Base-by-base conservation (phyloP, 53 echinoderm and acorn worm genomes). In the Echinometra lucunter region DNA sequence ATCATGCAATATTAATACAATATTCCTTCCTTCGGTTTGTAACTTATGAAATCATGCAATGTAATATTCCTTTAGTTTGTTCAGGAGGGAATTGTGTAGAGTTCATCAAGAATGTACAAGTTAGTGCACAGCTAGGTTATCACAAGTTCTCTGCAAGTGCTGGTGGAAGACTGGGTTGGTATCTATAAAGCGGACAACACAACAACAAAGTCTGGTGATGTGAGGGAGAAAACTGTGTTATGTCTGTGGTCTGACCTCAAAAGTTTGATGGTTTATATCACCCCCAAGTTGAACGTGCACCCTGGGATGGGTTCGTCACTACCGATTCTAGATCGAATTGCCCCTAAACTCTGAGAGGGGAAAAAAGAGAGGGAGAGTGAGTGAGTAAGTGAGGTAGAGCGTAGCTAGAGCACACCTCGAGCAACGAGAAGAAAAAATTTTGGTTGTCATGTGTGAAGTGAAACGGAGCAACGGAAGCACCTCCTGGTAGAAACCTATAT, bases 261-360 rank as follows among this genome's bases (percentile, higher is more conserved):
- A 63, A 45, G 13, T 85, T 85, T 85, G 85, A 85, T 30, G 85
- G 85, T 49, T 85, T 47, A n/a, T 49, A 85, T 85, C 85, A 16
- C 85, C 85, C n/a, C 85, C 47, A 30, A 85, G 85, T 58, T 60
- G 60, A 89, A 89, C 21, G 63, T 38, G 89, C 60, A 89, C 89
- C 89, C 17, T 60, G 89, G 89, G 89, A 60, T 3, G 40, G 58
- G 35, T 89, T 89, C 89, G 58, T 60, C 58, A 89, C 60, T 63
- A 60, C 89, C 49, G 49, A 34, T 3, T 11, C 85, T 45, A 85
- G 85, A 85, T 85, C 85, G 28, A 28, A 49, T 85, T 85, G 85
- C 85, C 85, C 85, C 85, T 15, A 45, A 78, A 38, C 85, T 85
- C 53, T 85, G 85, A 47, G 10, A 16, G n/a, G 85, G 49, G 85